Conservation (phyloP, 2,113 vertebrate species). For the Melanerpes aurifrons region DNA sequence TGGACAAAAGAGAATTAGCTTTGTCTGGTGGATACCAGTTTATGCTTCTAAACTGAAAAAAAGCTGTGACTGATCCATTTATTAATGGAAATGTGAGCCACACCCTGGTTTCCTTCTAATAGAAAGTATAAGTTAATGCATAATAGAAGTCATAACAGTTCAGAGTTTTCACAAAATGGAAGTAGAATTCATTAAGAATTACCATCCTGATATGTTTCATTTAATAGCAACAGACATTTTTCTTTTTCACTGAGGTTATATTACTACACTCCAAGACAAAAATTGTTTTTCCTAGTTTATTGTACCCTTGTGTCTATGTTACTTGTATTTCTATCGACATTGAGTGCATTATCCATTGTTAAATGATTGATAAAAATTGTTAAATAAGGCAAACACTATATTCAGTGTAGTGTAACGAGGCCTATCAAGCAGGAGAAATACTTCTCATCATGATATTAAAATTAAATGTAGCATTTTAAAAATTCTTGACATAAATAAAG, state of each 20-base stretch:
- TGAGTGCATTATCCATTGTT: conserved; percentile 61
- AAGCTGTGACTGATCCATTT: neutral
- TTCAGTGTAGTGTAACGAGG: conserved; percentile 76
- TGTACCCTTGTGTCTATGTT: conserved; percentile 36
- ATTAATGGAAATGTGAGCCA: neutral
- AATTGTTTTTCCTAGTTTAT: conserved; percentile 45
- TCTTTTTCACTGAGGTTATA: neutral
- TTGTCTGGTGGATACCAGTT: neutral
- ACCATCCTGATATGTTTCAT: neutral
- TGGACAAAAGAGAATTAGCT: neutral
- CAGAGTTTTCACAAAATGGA: neutral
- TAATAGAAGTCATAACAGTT: neutral
- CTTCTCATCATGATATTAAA: conserved; percentile 78
- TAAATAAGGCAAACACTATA: conserved; percentile 82
- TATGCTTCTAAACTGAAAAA: neutral
- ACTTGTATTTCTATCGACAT: conserved; percentile 45
- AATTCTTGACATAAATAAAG: conserved; percentile 80
- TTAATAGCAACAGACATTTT: neutral
- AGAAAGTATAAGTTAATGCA: neutral
- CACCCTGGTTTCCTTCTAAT: neutral
- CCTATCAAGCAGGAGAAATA: conserved; percentile 68
- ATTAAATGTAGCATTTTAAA: conserved; percentile 82
- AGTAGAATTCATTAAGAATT: neutral
- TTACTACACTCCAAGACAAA: neutral
- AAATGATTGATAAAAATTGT: conserved; percentile 82